phyloP scores from a whole-genome alignment of 1,140 invertebrate genomes.

The Augochlora pura region DNA sequence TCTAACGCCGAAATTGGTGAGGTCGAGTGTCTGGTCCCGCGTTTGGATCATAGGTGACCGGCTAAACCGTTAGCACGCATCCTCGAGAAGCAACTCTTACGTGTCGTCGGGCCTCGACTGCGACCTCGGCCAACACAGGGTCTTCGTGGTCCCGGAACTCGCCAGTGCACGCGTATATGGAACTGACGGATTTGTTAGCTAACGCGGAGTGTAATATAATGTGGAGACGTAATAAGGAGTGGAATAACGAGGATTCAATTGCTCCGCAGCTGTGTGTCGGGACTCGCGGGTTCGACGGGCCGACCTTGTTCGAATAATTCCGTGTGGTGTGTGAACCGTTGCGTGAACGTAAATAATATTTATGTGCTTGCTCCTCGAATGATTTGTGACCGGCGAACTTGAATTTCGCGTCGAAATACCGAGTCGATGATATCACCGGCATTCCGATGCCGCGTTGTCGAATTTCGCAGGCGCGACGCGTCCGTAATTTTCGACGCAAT shows the following conservation, averaged over 20 bases:
- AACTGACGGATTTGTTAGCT: neutral
- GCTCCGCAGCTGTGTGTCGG: neutral
- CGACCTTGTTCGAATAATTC: neutral
- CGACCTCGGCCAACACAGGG: too few relatives aligned
- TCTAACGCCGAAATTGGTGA: constrained; percentile 1
- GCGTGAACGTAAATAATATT: constrained; percentile 4
- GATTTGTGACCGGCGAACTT: neutral
- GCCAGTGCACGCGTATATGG: neutral
- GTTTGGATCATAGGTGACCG: neutral
- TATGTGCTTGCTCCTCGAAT: neutral
- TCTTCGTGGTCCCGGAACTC: neutral
- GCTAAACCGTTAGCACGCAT: constrained; percentile 32
- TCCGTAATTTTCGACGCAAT: too few relatives aligned
- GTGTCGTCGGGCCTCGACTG: constrained; percentile 11
- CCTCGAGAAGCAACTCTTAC: neutral
- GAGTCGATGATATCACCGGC: neutral
- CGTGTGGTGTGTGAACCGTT: neutral
- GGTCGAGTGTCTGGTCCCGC: neutral
- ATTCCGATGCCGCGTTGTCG: neutral
- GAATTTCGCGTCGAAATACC: neutral
- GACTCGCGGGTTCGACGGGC: neutral
- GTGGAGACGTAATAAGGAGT: constrained; percentile 12
- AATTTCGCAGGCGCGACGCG: too few relatives aligned
- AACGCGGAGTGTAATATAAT: constrained; percentile 31
- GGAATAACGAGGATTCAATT: constrained; percentile 5